phyloP scores from a whole-genome alignment of 2,113 vertebrate species.

The Megatriorchis doriae region DNA sequence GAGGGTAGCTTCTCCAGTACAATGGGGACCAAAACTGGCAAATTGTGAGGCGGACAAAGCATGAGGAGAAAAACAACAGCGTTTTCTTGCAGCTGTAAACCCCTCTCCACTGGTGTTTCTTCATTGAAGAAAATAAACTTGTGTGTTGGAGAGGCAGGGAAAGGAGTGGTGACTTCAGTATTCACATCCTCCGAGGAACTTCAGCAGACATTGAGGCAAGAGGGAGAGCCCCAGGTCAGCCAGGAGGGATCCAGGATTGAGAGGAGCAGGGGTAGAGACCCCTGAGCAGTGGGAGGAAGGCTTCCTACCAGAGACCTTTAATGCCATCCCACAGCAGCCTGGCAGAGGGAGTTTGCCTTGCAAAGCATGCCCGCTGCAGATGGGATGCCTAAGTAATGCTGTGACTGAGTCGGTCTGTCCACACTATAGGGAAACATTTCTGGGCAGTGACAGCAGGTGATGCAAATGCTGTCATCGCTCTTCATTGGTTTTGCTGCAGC shows the following conservation, averaged over 20 bases:
- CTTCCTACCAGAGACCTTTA: rapidly evolving
- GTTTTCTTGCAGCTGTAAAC: neutral
- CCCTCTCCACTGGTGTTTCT: neutral
- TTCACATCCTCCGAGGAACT: neutral
- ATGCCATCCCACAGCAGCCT: neutral
- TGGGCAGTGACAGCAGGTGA: neutral
- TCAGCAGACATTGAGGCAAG: neutral
- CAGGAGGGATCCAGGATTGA: neutral
- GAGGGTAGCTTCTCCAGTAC: neutral
- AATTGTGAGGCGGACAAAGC: neutral
- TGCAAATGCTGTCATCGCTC: neutral
- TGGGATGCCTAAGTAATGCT: neutral
- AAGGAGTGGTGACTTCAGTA: neutral
- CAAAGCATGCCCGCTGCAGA: neutral
- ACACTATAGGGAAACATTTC: neutral
- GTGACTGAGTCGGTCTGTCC: neutral
- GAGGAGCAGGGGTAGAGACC: neutral
- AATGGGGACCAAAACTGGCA: neutral
- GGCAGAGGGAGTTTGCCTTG: neutral
- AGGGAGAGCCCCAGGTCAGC: neutral
- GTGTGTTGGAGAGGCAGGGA: neutral
- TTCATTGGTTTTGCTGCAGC: neutral
- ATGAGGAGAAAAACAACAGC: neutral
- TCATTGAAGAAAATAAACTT: neutral
- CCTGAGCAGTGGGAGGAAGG: neutral